Evolutionary conservation across 2,797 vertebrate genomes (phyloP), one percentile per base, ranked within the genome.

Genomic region (Psittacula echo): DNA sequence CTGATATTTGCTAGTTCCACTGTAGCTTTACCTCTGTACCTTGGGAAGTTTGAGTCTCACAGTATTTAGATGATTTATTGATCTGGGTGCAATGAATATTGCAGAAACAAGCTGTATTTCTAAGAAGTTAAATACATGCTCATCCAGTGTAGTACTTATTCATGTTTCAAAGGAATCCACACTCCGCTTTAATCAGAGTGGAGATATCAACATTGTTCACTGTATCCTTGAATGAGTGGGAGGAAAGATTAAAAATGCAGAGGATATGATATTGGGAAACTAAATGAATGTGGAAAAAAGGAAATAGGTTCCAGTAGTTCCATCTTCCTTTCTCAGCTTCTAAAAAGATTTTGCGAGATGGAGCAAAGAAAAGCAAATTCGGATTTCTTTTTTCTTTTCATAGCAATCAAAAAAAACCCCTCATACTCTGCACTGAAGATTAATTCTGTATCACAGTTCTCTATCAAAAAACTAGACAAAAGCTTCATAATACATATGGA

Each of bases 41-140:
- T 97, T 10, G 27, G 97, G 93, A 97, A 97, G 95, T 89, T 95
- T 80, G 68, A 83, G 58, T 96, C 96, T 95, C 37, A 4, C 41
- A 74, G 94, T 93, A 94, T 95, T 97, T 89, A 89, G 96, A 92
- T 96, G 97, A 98, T 98, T 97, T 97, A 97, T 97, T 96, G 95
- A 98, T 97, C 94, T 95, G 87, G 80, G 92, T 87, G 90, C 93
- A 94, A 94, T 85, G 93, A 97, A 94, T 96, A 95, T 95, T 96
- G 95, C 94, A 96, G 93, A 96, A 97, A 95, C 61, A 87, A 91
- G 74, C 79, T 95, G 87, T 82, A 70, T 94, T 97, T 97, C 91
- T 71, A 90, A 87, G 93, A 94, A 95, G 93, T 96, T 96, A 97
- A 96, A 95, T 79, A 93, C 76, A 87, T 78, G 64, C 89, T 96